phyloP scores from a whole-genome alignment of 2,888 invertebrate genomes.

The Cinara cedri region DNA sequence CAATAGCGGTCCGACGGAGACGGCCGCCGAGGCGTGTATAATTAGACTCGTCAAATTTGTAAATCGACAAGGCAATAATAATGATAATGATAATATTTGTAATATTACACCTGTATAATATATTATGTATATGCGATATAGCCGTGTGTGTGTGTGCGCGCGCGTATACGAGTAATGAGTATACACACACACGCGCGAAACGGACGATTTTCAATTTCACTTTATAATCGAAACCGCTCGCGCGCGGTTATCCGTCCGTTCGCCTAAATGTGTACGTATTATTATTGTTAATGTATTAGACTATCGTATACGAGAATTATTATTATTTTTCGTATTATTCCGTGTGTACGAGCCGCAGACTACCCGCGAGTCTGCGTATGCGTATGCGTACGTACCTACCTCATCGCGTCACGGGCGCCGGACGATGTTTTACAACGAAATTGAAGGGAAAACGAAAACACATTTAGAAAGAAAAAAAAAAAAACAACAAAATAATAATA shows the following conservation, averaged over 20 bases:
- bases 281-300: neutral
- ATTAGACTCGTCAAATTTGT: neutral
- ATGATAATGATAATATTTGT: neutral
- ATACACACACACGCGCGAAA: neutral
- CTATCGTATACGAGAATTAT: neutral
- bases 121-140: neutral
- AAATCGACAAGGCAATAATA: neutral
- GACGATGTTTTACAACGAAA: too few species aligned
- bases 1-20: too few species aligned
- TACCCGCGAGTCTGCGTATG: too few species aligned
- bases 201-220: constrained; percentile 6
- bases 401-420: too few species aligned
- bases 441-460: too few species aligned
- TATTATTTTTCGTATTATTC: too few species aligned
- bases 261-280: neutral
- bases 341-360: too few species aligned
- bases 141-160: too few species aligned
- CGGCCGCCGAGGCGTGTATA: neutral
- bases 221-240: constrained; percentile 14
- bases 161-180: too few species aligned
- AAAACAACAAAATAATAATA: too few species aligned
- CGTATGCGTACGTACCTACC: too few species aligned
- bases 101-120: neutral
- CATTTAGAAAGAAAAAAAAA: too few species aligned
- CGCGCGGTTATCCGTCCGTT: constrained; percentile 6